Conservation (phyloP, 2,888 invertebrate genomes). For the Macrophya alboannulata region DNA sequence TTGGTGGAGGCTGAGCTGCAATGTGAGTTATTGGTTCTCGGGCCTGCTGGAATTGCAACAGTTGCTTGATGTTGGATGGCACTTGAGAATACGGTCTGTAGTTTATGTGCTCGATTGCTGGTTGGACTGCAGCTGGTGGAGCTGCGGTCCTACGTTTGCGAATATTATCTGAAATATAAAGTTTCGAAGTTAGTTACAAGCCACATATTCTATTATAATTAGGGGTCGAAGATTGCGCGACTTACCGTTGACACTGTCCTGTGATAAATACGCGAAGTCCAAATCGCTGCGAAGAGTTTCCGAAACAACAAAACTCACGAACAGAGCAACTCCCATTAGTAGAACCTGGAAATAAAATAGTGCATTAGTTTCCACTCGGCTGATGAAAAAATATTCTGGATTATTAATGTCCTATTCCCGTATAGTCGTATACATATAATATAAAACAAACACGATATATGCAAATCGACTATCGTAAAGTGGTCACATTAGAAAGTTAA, state of each 20-base stretch:
- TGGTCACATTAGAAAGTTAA: conserved; percentile 44
- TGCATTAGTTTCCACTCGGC: background rate
- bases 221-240: background rate
- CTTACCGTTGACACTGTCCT: background rate
- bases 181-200: background rate
- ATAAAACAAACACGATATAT: background rate
- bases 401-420: background rate
- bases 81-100: conserved; percentile 73
- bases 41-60: conserved; percentile 73
- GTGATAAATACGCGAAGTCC: background rate
- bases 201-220: background rate
- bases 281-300: conserved; percentile 26
- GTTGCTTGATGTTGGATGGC: conserved; percentile 72
- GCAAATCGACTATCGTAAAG: conserved; percentile 3
- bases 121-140: conserved; percentile 21
- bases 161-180: conserved; percentile 27
- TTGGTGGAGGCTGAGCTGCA: conserved; percentile 69
- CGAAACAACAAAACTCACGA: conserved; percentile 29
- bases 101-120: conserved; percentile 61
- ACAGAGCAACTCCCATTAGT: background rate
- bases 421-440: background rate
- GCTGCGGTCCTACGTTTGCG: conserved; percentile 26
- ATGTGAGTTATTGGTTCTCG: conserved; percentile 74
- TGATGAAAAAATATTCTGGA: background rate
- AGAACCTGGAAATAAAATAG: conserved; percentile 11